A percentile compares a stretch with the other conserved stretches of the same genome.
phyloP scores from a whole-genome alignment of 2,797 vertebrate genomes.

The Mus spretus region DNA sequence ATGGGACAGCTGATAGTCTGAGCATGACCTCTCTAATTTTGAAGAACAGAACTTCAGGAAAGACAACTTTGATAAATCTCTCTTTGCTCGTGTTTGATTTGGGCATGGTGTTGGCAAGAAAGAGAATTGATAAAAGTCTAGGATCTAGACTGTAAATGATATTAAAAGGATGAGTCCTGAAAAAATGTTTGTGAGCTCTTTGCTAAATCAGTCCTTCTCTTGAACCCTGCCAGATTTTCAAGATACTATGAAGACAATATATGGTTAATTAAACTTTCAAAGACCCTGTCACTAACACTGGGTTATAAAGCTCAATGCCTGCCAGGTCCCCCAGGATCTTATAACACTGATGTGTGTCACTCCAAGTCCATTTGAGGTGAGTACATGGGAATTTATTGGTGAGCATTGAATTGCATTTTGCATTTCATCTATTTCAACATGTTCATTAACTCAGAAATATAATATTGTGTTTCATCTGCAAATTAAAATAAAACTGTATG shows the following conservation, averaged over 20 bases:
- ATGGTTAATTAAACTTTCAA: not conserved
- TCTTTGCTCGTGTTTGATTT: not conserved
- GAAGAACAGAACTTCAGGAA: not conserved
- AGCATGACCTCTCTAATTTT: not conserved
- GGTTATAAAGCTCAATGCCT: not conserved
- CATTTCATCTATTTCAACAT: not conserved
- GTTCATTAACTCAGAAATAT: not conserved
- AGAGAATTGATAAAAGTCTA: not conserved
- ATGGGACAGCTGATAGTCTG: not conserved
- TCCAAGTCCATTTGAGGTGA: not conserved
- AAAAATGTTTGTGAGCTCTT: conserved; percentile 1
- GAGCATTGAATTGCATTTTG: not conserved
- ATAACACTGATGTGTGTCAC: not conserved
- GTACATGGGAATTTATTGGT: not conserved
- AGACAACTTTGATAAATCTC: not conserved
- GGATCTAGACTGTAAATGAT: not conserved
- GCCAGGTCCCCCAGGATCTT: not conserved
- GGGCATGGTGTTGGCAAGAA: not conserved
- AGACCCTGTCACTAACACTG: not conserved
- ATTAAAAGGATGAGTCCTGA: not conserved
- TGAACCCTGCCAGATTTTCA: not conserved
- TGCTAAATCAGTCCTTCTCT: not conserved
- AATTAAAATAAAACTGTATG: not conserved
- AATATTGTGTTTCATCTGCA: not conserved
- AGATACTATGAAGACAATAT: not conserved